Percentiles rank a stretch among this genome's conserved stretches.
Evolutionary conservation across 2,113 vertebrate genomes (phyloP).

Genomic region (Cichladusa arquata): DNA sequence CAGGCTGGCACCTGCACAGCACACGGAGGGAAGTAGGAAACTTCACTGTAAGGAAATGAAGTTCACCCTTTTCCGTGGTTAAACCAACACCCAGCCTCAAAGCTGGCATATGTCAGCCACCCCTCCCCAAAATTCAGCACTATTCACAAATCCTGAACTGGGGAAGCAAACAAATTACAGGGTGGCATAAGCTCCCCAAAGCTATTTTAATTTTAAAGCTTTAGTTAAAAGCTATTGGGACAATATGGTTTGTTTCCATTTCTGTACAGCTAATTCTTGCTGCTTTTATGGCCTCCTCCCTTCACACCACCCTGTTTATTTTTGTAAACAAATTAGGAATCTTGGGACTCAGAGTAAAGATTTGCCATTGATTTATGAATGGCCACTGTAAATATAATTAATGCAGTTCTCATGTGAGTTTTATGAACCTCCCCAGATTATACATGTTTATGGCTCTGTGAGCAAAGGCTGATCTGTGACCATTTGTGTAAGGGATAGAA

Average conservation of each 20-base stretch:
- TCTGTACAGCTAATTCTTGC: not conserved
- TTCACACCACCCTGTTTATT: not conserved
- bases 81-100: not conserved
- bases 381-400: not conserved
- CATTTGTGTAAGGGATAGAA: not conserved
- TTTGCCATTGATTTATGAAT: not conserved
- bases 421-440: not conserved
- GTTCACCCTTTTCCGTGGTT: not conserved
- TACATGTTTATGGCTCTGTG: not conserved
- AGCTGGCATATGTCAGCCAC: constrained; percentile 14
- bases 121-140: not conserved
- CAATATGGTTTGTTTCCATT: not conserved
- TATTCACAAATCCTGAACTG: not conserved
- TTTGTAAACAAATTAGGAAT: not conserved
- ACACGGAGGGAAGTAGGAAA: not conserved
- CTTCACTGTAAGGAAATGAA: constrained; percentile 17
- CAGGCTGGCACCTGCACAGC: not conserved
- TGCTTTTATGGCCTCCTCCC: not conserved
- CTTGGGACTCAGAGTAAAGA: not conserved
- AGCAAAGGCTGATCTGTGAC: not conserved
- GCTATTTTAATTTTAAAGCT: not conserved
- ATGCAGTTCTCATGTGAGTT: not conserved
- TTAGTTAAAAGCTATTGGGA: not conserved
- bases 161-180: constrained; percentile 5
- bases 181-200: not conserved